Conservation (phyloP, 2,113 vertebrate species). For the Anoura caudifer region DNA sequence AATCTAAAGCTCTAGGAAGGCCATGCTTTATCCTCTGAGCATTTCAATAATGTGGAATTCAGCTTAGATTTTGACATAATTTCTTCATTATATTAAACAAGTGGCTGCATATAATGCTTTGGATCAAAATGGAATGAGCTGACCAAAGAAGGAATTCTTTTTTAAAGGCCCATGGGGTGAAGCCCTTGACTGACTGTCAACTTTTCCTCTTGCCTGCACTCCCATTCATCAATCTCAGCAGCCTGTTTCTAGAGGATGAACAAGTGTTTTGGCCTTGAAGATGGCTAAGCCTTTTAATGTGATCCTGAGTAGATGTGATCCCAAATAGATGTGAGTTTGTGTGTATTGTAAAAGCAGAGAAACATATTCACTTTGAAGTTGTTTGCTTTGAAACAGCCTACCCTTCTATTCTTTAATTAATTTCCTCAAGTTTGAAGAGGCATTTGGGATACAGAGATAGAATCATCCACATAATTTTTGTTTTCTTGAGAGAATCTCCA, state of each 20-base stretch:
- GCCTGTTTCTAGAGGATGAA: background rate
- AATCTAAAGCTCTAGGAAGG: background rate
- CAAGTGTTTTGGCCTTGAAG: background rate
- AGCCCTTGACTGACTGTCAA: background rate
- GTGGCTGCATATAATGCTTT: background rate
- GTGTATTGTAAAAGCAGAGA: constrained; percentile 8
- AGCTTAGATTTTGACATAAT: background rate
- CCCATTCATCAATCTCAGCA: background rate
- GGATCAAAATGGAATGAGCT: constrained; percentile 1
- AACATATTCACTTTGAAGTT: background rate
- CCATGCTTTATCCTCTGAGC: background rate
- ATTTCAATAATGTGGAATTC: background rate
- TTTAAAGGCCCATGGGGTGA: background rate
- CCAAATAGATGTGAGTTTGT: no score
- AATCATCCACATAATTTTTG: background rate
- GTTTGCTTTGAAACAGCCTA: constrained; percentile 3
- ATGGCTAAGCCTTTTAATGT: background rate
- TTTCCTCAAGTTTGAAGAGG: background rate
- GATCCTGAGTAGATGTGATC: background rate
- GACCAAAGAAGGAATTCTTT: background rate
- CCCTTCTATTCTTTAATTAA: constrained; percentile 20
- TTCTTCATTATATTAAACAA: constrained; percentile 16
- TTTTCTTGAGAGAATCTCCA: background rate
- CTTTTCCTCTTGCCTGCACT: background rate
- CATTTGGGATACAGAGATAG: background rate